Conservation (phyloP, 2,113 vertebrate genomes). For the Chroicocephalus ridibundus region DNA sequence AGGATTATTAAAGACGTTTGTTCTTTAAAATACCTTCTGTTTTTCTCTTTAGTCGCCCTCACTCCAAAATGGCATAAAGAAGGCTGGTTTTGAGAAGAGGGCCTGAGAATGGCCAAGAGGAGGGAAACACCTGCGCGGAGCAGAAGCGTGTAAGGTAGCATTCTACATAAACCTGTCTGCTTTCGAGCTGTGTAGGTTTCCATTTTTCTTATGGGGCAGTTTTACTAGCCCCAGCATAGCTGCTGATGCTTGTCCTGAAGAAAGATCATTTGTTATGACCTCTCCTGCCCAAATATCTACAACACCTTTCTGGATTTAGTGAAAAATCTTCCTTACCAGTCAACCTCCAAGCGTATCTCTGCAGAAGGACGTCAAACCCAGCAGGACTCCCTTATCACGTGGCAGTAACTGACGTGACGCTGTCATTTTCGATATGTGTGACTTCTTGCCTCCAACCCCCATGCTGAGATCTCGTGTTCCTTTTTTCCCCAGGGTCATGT, state of each 20-base stretch:
- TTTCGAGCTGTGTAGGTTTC: not conserved
- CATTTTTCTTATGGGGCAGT: not conserved
- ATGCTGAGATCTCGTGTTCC: constrained; percentile 72
- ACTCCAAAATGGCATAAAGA: not conserved
- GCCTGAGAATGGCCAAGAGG: not conserved
- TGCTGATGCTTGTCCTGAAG: not conserved
- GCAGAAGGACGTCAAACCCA: not conserved
- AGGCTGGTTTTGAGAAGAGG: not conserved
- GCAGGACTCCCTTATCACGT: not conserved
- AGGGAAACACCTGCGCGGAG: not conserved
- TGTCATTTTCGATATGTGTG: constrained; percentile 29
- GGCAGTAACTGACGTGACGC: not conserved
- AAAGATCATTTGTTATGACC: not conserved
- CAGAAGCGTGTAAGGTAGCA: not conserved
- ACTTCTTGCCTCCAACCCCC: constrained; percentile 62
- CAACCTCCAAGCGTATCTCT: not conserved
- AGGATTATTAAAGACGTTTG: not conserved
- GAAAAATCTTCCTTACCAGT: not conserved
- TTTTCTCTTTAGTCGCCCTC: not conserved
- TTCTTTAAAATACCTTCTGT: not conserved
- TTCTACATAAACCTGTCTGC: not conserved
- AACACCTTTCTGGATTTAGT: not conserved
- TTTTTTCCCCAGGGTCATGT: constrained; percentile 72
- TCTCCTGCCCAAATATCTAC: not conserved
- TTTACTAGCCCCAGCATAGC: not conserved